Conservation (phyloP, 2,797 vertebrate genomes). For the Myioborus melanocephalus region DNA sequence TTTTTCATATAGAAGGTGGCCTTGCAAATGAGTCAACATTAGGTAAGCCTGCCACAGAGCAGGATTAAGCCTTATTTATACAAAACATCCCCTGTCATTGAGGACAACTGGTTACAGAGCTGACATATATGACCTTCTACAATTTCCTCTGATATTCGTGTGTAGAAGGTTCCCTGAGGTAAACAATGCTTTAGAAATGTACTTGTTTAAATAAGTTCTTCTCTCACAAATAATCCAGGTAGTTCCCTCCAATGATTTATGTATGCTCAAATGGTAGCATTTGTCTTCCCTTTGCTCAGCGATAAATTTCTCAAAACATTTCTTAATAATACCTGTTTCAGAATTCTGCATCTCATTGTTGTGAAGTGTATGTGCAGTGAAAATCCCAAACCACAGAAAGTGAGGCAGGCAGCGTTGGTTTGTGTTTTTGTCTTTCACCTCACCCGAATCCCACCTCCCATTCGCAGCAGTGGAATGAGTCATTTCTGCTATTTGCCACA, state of each 20-base stretch:
- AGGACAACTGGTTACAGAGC: not conserved
- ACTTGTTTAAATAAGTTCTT: not conserved
- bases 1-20: not conserved
- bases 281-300: not conserved
- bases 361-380: not conserved
- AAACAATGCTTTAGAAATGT: slow-evolving; percentile 1
- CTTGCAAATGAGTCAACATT: not conserved
- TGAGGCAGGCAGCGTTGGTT: not conserved
- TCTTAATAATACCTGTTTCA: not conserved
- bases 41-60: not conserved
- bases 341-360: not conserved
- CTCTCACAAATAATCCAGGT: not conserved
- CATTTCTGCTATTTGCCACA: not conserved
- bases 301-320: not conserved
- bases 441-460: not conserved
- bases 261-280: not conserved
- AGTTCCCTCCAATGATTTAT: not conserved
- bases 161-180: not conserved
- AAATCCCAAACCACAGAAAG: not conserved
- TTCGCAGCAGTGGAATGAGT: not conserved
- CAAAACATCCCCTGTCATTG: not conserved
- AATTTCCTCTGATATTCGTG: slow-evolving; percentile 1
- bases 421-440: not conserved
- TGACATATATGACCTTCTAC: slow-evolving; percentile 4
- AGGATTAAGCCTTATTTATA: not conserved